Evolutionary conservation across 2,113 vertebrate species (phyloP).

Genomic region (Coracopsis vasa): DNA sequence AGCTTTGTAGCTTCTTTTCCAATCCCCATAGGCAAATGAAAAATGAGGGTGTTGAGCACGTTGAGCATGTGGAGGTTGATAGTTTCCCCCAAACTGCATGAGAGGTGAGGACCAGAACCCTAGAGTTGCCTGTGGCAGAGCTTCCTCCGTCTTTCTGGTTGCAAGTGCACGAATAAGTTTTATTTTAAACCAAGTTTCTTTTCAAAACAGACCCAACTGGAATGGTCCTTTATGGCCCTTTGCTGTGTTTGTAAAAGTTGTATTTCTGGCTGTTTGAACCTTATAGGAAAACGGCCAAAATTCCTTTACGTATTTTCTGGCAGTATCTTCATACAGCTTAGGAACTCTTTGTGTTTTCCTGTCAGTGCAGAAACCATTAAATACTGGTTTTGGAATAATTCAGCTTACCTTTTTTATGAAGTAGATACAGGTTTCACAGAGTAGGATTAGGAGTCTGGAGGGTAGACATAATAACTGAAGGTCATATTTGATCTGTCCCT

Average conservation of each 20-base stretch:
- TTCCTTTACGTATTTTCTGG: slow-evolving; percentile 6
- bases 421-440: neutral
- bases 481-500: neutral
- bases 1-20: neutral
- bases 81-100: neutral
- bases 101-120: neutral
- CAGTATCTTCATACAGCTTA: neutral
- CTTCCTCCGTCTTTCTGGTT: neutral
- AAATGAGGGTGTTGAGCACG: neutral
- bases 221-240: neutral
- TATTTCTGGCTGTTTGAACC: neutral
- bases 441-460: neutral
- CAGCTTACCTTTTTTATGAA: neutral
- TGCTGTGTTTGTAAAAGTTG: neutral
- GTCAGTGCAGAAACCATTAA: neutral
- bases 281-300: neutral
- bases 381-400: neutral
- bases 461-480: neutral
- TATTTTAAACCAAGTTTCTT: neutral
- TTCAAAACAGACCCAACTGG: neutral
- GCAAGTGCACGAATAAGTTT: neutral
- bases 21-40: neutral
- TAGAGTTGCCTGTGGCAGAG: neutral
- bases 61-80: neutral
- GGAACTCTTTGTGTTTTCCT: neutral